Base-by-base conservation (phyloP, 2,113 vertebrate genomes). In the Planiliza haematocheilus region DNA sequence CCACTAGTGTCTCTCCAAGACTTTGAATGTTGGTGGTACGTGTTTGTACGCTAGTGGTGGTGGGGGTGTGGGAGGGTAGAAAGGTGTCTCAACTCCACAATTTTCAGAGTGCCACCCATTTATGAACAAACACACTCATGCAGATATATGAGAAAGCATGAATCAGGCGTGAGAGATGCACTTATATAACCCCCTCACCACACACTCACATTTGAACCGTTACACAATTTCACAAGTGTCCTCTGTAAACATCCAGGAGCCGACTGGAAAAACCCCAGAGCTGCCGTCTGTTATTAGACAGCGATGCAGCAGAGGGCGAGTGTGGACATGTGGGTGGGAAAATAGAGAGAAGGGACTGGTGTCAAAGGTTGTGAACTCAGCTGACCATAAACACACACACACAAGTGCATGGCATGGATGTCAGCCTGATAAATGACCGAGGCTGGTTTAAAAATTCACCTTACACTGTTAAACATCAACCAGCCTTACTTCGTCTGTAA, bases 171-270 rank as follows among this genome's bases (percentile, higher is more conserved):
- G 82, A 85, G 59, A 83, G 53, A 84, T 81, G 70, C 59, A 62
- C 85, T 89, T 89, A 81, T 71, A 75, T 84, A 89, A 90, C 72
- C 65, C 78, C 74, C 80, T 77, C 77, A 79, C 84, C 77, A 79
- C 87, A 89, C 76, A 43, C 65, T 67, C 77, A 55, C 76, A 74
- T 76, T 81, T 77, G 78, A 90, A 81, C 76, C 57, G 69, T 85
- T 86, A 85, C 74, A 76, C 79, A 74, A 83, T 85, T 84, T 85
- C 77, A 82, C 63, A 81, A 78, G 76, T 75, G 73, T 81, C 77
- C 61, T 74, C 21, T 61, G 75, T 78, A 69, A 89, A 89, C 78
- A 84, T 67, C 36, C 53, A 59, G 70, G 36, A 78, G 58, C 34
- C 64, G 16, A 50, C 66, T 52, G 77, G 60, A 73, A 86, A 82